These are phyloP conservation scores for Notamacropus eugenii DNA, from an alignment of 2,797 vertebrate species.

Conservation along the genomic window DNA sequence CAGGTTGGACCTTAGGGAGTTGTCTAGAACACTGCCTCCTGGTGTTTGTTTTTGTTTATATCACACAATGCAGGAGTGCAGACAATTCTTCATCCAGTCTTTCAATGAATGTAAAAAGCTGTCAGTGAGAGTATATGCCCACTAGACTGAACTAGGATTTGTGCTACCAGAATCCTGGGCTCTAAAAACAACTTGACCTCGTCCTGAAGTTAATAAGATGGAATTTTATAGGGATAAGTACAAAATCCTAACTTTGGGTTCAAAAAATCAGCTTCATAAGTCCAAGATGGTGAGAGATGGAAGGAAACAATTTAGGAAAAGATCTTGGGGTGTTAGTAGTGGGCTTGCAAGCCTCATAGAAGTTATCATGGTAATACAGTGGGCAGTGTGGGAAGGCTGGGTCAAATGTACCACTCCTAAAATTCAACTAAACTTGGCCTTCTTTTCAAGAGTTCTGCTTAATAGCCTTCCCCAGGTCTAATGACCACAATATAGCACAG, in stretches of 20 bases:
- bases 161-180: neutral
- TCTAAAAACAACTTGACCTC: neutral
- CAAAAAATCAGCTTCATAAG: neutral
- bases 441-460: neutral
- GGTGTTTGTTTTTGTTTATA: neutral
- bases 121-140: neutral
- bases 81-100: neutral
- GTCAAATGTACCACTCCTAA: neutral
- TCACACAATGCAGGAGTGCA: neutral
- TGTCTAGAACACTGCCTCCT: no score
- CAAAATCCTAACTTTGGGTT: neutral
- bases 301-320: neutral
- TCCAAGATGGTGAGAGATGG: neutral
- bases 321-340: neutral
- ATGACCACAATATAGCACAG: neutral
- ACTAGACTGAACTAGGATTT: neutral
- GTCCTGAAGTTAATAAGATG: neutral
- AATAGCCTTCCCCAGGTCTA: neutral
- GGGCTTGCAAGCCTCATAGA: neutral
- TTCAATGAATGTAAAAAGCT: neutral
- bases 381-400: neutral
- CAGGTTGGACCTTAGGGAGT: neutral
- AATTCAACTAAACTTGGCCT: neutral
- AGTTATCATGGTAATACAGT: neutral
- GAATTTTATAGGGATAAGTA: neutral